These are phyloP conservation scores for Epicauta chinensis DNA, from an alignment of 1,140 invertebrate genomes.

Conservation along the genomic window DNA sequence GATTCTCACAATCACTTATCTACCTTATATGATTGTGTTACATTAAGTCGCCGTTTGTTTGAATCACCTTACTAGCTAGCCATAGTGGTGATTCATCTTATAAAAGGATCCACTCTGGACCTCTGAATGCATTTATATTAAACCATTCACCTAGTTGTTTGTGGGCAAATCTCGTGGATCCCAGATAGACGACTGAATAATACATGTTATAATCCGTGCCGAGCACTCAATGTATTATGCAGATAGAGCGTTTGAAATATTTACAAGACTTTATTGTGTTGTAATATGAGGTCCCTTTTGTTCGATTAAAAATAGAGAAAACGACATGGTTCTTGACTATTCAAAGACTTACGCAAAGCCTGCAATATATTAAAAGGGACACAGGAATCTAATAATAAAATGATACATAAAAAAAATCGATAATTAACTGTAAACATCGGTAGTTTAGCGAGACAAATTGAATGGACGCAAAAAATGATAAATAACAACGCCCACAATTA, in stretches of 20 bases:
- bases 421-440: too few species aligned
- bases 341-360: too few species aligned
- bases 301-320: too few species aligned
- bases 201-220: constrained; percentile 21
- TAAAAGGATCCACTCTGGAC: constrained; percentile 11
- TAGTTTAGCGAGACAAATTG: too few species aligned
- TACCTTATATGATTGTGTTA: constrained; percentile 1
- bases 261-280: neutral
- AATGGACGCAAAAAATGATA: too few species aligned
- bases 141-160: constrained; percentile 5
- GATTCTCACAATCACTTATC: too few species aligned
- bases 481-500: too few species aligned
- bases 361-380: too few species aligned
- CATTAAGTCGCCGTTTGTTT: constrained; percentile 8
- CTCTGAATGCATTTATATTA: constrained; percentile 12
- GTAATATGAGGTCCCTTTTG: neutral
- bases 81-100: constrained; percentile 11
- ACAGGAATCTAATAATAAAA: too few species aligned
- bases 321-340: neutral
- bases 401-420: too few species aligned
- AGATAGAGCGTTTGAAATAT: constrained; percentile 18
- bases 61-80: constrained; percentile 4
- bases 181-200: constrained; percentile 12
- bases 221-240: constrained; percentile 18
- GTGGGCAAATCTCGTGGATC: constrained; percentile 7